Base-by-base conservation (phyloP, 1,140 invertebrate genomes). In the Drosophila seguyi region DNA sequence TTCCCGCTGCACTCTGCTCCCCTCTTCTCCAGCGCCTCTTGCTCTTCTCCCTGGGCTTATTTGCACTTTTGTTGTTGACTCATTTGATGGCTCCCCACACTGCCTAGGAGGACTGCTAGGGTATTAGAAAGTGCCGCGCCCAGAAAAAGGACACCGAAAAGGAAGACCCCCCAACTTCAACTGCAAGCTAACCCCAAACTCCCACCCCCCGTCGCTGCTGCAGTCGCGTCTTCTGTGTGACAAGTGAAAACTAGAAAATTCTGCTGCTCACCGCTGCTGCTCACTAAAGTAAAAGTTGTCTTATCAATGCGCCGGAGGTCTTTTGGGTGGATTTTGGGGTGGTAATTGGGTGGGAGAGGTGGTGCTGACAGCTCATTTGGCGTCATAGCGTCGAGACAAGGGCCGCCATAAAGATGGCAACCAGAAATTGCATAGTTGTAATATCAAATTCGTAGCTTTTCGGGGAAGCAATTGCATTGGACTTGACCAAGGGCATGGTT, bases 271-370 rank as follows among this genome's bases (percentile, higher is more conserved):
- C 68, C 44, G 20, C 29, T 8, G 29, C 29, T 31, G 2, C 57
- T 67, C 66, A 72, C 45, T 63, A 80, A 87, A 87, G 84, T 87
- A 88, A 87, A 87, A 87, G 84, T 87, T 86, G 80, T 87, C 84
- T 57, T 76, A 77, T 65, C 59, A 65, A 41, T 50, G 42, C 36
- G 34, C 25, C 13, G 6, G 22, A n/a, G 25, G n/a, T n/a, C n/a
- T n/a, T n/a, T n/a, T n/a, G n/a, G 36, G 36, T 47, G 13, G 11
- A 10, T 20, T 34, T 52, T 14, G 25, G 20, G 65, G 63, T 29
- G 50, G n/a, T 20, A 36, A 16, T 61, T 20, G 4, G 31, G 20
- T 3, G 11, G 5, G 20, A 13, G 16, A 27, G 10, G 34, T 14
- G 27, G 3, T 20, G 31, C 10, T 27, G 50, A 56, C 39, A 50